These are phyloP conservation scores for Platycheirus albimanus DNA, from an alignment of 2,888 invertebrate species.

Conservation along the genomic window DNA sequence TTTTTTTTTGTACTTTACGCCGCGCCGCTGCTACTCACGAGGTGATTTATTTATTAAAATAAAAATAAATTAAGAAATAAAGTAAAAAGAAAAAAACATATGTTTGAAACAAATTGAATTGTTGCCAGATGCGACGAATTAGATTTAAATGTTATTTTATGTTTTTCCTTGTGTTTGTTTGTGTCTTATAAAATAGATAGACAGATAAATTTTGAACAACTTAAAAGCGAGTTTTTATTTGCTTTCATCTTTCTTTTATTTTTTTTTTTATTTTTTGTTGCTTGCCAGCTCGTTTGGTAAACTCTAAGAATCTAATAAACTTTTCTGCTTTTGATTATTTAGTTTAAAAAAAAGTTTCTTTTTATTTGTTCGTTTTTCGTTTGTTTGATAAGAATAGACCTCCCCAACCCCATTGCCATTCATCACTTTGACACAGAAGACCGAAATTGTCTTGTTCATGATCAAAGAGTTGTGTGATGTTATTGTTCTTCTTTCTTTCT, in stretches of 20 bases:
- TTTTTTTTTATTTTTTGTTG: conserved; percentile 4
- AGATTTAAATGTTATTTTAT: conserved; percentile 61
- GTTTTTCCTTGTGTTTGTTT: conserved; percentile 8
- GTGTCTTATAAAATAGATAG: conserved; percentile 7
- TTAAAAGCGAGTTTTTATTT: conserved; percentile 50
- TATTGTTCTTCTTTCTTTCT: conserved; percentile 26
- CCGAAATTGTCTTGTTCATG: conserved; percentile 44
- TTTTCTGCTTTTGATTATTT: conserved; percentile 58
- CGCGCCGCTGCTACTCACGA: conserved; percentile 1
- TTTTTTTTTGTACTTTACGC: background rate
- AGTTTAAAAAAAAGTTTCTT: conserved; percentile 30
- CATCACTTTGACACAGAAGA: conserved; percentile 70
- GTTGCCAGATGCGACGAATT: conserved; percentile 72
- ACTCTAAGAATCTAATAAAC: conserved; percentile 63
- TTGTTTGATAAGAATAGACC: conserved; percentile 59
- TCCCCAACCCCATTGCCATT: conserved; percentile 45
- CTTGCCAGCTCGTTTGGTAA: conserved; percentile 27
- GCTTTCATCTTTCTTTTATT: conserved; percentile 71
- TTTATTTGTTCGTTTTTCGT: conserved; percentile 29
- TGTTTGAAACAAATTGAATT: conserved; percentile 62
- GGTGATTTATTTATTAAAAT: conserved; percentile 61
- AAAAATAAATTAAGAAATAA: conserved; percentile 20
- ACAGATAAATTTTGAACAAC: conserved; percentile 65
- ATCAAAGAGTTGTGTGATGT: conserved; percentile 59
- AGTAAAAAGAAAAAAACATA: conserved; percentile 23